phyloP scores from a whole-genome alignment of 2,113 vertebrate genomes.

The Donacobius atricapilla region DNA sequence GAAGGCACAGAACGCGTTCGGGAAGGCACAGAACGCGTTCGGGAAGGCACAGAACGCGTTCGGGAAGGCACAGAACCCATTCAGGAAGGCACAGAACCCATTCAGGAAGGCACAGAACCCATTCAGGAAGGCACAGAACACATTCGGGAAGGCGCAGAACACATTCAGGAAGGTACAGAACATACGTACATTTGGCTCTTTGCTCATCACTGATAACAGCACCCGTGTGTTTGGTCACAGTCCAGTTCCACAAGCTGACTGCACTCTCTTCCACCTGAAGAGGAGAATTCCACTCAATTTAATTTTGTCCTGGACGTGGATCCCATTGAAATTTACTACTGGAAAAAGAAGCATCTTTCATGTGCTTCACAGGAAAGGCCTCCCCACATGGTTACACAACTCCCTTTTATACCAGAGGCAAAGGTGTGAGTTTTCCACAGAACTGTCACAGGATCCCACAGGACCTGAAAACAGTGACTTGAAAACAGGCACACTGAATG shows the following conservation, averaged over 20 bases:
- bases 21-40: not conserved
- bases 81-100: not conserved
- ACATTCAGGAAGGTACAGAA: not conserved
- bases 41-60: not conserved
- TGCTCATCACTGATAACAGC: constrained; percentile 73
- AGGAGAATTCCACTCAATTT: not conserved
- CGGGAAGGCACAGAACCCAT: not conserved
- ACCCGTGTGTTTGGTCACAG: constrained; percentile 74
- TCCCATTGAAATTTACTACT: not conserved
- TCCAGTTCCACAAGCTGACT: constrained; percentile 91
- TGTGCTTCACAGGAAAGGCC: not conserved
- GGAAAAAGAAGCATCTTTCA: not conserved
- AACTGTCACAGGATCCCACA: not conserved
- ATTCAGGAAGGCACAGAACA: not conserved
- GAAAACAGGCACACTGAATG: not conserved
- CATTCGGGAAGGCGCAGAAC: too few relatives aligned
- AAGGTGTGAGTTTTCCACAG: not conserved
- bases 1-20: not conserved
- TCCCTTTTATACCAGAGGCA: not conserved
- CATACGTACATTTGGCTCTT: constrained; percentile 80
- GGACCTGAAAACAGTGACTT: not conserved
- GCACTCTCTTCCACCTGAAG: constrained; percentile 84
- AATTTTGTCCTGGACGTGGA: not conserved
- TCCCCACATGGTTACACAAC: not conserved
- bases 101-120: not conserved